phyloP scores from a whole-genome alignment of 2,888 invertebrate genomes.

The Noctua janthina region DNA sequence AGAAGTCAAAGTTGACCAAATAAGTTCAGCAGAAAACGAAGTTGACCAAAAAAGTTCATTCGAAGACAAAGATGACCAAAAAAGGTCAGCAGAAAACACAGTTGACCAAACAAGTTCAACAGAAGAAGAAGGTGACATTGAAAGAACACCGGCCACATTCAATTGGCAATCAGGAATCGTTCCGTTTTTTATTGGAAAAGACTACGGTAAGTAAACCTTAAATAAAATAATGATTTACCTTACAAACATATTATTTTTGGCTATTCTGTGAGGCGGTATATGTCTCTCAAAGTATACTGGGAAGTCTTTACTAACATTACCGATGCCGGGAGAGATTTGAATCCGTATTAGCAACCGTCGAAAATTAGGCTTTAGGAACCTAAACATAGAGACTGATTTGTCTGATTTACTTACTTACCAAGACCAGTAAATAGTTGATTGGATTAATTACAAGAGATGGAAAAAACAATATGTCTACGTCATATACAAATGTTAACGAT shows the following conservation, averaged over 20 bases:
- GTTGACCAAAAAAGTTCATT: too few species aligned
- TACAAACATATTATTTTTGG: background rate
- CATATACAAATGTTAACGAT: background rate
- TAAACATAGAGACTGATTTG: background rate
- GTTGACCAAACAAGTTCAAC: background rate
- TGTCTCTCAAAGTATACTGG: background rate
- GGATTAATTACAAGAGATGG: background rate
- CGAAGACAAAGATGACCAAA: too few species aligned
- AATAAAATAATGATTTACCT: background rate
- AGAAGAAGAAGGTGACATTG: background rate
- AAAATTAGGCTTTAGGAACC: background rate
- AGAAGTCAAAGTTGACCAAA: too few species aligned
- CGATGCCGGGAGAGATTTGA: background rate
- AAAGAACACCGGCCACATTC: slow-evolving; percentile 3
- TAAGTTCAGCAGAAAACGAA: too few species aligned
- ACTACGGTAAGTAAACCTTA: slow-evolving; percentile 68
- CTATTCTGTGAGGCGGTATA: too few species aligned
- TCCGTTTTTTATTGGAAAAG: slow-evolving; percentile 66
- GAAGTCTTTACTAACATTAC: background rate
- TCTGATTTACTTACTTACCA: background rate
- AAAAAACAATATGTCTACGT: background rate
- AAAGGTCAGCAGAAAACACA: too few species aligned
- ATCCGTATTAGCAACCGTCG: background rate
- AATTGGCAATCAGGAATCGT: slow-evolving; percentile 71
- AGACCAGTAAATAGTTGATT: too few species aligned